phyloP scores from a whole-genome alignment of 2,113 vertebrate species.

The Pygoscelis antarcticus region DNA sequence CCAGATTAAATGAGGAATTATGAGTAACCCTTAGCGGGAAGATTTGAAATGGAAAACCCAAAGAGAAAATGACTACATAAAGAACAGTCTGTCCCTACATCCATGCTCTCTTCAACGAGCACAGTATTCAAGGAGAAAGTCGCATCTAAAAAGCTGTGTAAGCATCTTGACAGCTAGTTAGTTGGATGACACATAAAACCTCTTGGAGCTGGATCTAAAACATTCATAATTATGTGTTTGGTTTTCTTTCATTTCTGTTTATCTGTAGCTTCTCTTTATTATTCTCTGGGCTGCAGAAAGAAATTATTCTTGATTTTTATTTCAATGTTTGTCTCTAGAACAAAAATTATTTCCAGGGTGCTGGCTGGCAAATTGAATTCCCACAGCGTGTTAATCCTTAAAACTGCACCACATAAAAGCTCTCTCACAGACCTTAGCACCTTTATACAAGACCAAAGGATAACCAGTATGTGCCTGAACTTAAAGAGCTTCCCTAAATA shows the following conservation, averaged over 20 bases:
- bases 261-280: conserved; percentile 31
- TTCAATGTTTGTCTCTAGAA: background rate
- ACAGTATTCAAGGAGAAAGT: background rate
- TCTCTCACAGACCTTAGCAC: background rate
- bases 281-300: background rate
- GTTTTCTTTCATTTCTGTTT: conserved; percentile 25
- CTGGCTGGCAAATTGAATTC: background rate
- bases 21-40: background rate
- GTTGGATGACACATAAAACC: conserved; percentile 48
- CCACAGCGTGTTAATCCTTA: background rate
- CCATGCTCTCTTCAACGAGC: background rate
- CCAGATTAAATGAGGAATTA: conserved; percentile 11
- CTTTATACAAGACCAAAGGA: background rate
- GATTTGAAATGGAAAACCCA: background rate
- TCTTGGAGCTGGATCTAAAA: conserved; percentile 36
- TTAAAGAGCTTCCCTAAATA: background rate
- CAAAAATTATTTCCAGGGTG: conserved; percentile 18
- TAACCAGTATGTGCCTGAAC: background rate
- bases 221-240: background rate
- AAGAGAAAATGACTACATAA: background rate
- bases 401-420: background rate
- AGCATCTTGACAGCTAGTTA: conserved; percentile 35
- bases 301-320: conserved; percentile 36
- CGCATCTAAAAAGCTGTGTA: background rate
- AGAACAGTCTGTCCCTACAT: background rate